Base-by-base conservation (phyloP, 2,888 invertebrate species). In the Galerucella nymphaeae region DNA sequence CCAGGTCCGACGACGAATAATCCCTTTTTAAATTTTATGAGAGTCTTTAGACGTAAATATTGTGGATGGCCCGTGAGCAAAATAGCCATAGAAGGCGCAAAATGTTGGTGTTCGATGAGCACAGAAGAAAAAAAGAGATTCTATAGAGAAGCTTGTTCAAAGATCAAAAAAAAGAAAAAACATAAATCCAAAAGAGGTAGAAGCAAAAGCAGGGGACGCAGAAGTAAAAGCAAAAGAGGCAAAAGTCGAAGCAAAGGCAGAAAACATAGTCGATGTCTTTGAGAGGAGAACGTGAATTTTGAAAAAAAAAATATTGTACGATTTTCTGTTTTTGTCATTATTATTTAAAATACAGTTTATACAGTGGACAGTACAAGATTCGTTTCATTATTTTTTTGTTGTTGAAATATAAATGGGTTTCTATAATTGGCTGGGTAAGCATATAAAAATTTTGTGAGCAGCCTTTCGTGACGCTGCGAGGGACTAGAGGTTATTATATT, bases 21-120 rank as follows among this genome's bases (percentile, higher is more conserved):
- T 71, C 83, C 84, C 0, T 84, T 84, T 74, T 76, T 84, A 50
- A 84, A 84, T 71, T 84, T 79, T 69, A 70, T 84, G 71, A 70
- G 83, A 20, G 66, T 78, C n/a, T 84, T 82, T 73, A 75, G 84
- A 16, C 72, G 59, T 23, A 80, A 80, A 57, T 81, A 83, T 66
- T 79, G 81, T 66, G 80, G 79, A 5, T 82, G 82, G 83, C 74
- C 79, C 6, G 80, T 79, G n/a, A 66, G 70, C 3, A 82, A 82
- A 75, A 76, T 84, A 9, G 84, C 84, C 1, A 78, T 83, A 4
- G 83, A 84, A 71, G 84, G 83, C 13, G 84, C 83, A 0, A 80
- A 80, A 73, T 76, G 76, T 45, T 84, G 84, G 84, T 82, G 82
- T 69, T 30, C 70, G 30, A 76, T 83, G 80, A 76, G 66, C 61